Evolutionary conservation across 2,797 vertebrate genomes (phyloP).

Genomic region (Limnodromus scolopaceus): DNA sequence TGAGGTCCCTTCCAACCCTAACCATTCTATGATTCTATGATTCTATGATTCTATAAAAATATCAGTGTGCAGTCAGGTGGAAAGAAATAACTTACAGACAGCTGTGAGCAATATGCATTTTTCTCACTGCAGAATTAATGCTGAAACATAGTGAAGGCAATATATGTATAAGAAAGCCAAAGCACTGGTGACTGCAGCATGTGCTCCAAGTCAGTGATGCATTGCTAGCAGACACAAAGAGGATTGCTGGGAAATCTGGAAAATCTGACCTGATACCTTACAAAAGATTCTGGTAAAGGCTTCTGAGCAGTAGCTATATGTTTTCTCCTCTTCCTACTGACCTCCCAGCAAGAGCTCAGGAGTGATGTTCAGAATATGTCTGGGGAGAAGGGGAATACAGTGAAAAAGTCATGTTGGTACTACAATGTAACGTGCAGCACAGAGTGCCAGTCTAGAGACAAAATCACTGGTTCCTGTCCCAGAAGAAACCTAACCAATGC

Average conservation of each 20-base stretch:
- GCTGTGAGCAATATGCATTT: background rate
- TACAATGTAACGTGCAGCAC: fast-evolving
- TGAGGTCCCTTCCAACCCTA: too few relatives aligned
- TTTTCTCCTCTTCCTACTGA: background rate
- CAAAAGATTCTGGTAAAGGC: background rate
- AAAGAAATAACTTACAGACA: background rate
- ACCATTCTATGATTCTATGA: too few relatives aligned
- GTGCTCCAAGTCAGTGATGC: background rate
- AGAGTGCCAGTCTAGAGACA: background rate
- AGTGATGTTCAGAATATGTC: background rate
- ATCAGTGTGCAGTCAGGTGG: background rate
- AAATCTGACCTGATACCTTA: background rate
- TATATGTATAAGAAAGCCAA: background rate
- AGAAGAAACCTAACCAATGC: background rate
- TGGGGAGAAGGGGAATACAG: background rate
- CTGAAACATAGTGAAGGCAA: background rate
- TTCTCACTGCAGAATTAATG: background rate
- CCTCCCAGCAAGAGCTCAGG: background rate
- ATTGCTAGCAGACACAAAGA: background rate
- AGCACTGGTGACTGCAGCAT: background rate
- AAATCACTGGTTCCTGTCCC: background rate
- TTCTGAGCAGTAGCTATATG: background rate
- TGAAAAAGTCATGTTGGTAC: background rate
- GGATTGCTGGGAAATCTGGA: background rate
- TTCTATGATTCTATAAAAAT: too few relatives aligned